phyloP scores from a whole-genome alignment of 2,888 invertebrate genomes.

The Leptopilina drosophilae region DNA sequence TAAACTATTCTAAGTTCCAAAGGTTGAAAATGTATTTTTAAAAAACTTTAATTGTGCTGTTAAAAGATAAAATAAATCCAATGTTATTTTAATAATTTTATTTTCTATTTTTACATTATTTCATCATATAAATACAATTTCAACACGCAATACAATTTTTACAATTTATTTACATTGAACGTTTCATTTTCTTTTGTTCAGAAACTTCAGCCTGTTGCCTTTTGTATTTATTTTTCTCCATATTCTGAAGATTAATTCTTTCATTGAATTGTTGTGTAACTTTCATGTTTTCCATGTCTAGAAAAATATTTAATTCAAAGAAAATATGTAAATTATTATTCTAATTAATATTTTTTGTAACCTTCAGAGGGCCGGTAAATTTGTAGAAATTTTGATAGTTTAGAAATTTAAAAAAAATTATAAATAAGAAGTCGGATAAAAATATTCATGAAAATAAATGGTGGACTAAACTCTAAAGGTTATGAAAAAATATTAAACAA shows the following conservation, averaged over 20 bases:
- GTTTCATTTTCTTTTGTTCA: background rate
- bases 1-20: background rate
- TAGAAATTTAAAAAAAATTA: no score
- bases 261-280: constrained; percentile 3
- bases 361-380: no score
- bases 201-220: background rate
- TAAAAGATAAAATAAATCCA: background rate
- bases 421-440: no score
- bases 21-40: background rate
- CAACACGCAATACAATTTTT: background rate
- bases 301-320: constrained; percentile 10
- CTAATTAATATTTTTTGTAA: background rate
- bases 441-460: no score
- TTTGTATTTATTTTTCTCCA: background rate
- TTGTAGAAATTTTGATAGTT: no score
- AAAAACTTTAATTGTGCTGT: background rate
- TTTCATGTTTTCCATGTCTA: constrained; percentile 13
- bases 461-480: no score
- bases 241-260: background rate
- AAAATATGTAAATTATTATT: background rate
- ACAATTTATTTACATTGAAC: constrained; percentile 13
- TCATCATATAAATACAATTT: constrained; percentile 12
- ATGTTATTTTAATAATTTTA: background rate
- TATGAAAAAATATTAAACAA: no score
- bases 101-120: constrained; percentile 22